phyloP scores from a whole-genome alignment of 2,797 vertebrate genomes.

The Phylloscopus collybita region DNA sequence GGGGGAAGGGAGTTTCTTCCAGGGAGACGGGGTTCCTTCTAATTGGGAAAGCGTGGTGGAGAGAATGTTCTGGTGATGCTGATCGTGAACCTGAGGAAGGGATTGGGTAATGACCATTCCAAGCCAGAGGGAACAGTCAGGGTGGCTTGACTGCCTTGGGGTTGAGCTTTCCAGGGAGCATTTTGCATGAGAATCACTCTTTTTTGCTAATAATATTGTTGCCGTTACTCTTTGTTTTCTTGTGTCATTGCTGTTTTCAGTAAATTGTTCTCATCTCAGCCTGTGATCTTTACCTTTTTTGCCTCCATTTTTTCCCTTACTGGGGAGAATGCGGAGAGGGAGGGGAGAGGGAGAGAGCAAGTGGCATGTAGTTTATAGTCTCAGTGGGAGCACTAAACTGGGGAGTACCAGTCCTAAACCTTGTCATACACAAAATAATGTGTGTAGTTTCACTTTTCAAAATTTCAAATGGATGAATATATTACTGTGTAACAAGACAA shows the following conservation, averaged over 20 bases:
- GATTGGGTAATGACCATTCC: fast-evolving
- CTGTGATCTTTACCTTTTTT: background rate
- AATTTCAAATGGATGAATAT: background rate
- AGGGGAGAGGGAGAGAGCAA: fast-evolving
- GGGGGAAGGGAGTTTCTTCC: background rate
- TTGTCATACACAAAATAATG: background rate
- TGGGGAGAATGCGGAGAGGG: background rate
- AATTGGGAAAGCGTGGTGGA: background rate
- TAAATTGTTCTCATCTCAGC: background rate
- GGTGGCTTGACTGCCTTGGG: fast-evolving
- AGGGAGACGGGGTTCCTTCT: no score
- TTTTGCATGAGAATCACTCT: background rate
- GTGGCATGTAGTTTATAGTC: background rate
- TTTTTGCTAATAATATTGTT: background rate
- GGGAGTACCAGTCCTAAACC: background rate
- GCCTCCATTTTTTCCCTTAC: background rate
- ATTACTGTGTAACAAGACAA: background rate
- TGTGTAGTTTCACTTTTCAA: background rate
- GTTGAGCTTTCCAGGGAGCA: background rate
- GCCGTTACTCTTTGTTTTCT: background rate
- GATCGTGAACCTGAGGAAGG: background rate
- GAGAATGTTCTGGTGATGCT: background rate
- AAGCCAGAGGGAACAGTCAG: background rate
- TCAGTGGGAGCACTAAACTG: background rate
- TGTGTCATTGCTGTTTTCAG: background rate